Evolutionary conservation across 2,888 invertebrate species (phyloP), one percentile per base, ranked within the genome.

Genomic region (Rotaria sp.): DNA sequence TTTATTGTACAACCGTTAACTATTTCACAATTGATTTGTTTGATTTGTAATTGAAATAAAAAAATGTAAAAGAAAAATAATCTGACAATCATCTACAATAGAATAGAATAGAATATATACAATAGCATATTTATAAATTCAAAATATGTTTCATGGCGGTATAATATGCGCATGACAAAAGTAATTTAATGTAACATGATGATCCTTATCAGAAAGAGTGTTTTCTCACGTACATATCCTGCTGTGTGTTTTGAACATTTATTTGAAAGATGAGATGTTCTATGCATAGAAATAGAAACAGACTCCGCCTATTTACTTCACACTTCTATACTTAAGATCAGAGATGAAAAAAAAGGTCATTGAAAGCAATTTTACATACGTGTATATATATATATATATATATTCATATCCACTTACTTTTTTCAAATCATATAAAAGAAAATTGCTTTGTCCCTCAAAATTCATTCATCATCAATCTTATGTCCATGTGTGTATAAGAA

Each of bases 191-290:
- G 57, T 59, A 59, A 59, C n/a, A 59, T 59, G 57, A 59, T 59
- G 57, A 59, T 59, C n/a, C 57, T 59, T 59, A 59, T 59, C 57
- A 59, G 57, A 59, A 59, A 59, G 30, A 59, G 57, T 59, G 57
- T 59, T 59, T 59, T 59, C 57, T 59, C 57, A 59, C 57, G 57
- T 59, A 59, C 57, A 26, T 59, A n/a, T n/a, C 57, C 57, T 59
- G 57, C 57, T 59, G 57, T 59, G 57, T 59, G 26, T 55, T 5
- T 52, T 52, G 52, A 24, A 52, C 52, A 15, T 50, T 50, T 50
- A 59, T 59, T 59, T 59, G 57, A 59, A 59, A 59, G 57, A 59
- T 59, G 57, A 59, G 57, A 59, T 59, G 57, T 59, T 59, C 57
- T 0, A 10, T 59, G 21, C 30, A 59, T 59, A 5, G 57, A 8